phyloP scores from a whole-genome alignment of 2,113 vertebrate genomes.

The Thalassarche chlororhynchos region DNA sequence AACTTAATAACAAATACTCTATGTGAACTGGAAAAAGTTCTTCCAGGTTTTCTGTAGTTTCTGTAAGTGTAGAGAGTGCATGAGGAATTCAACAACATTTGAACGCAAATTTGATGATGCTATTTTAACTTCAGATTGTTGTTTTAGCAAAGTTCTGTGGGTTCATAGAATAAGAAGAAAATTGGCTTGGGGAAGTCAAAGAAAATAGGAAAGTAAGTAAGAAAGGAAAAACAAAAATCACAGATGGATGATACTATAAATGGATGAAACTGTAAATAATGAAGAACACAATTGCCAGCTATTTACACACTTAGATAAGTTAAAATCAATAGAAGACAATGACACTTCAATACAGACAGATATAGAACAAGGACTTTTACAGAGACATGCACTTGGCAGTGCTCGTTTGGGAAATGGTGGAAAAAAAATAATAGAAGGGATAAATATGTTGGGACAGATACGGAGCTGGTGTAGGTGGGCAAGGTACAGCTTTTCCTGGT shows the following conservation, averaged over 20 bases:
- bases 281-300: background rate
- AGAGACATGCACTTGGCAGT: background rate
- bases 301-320: background rate
- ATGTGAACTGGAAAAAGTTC: background rate
- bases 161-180: background rate
- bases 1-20: background rate
- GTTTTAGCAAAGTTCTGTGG: background rate
- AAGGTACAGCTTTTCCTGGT: background rate
- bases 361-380: background rate
- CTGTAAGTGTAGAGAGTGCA: background rate
- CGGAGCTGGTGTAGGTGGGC: background rate
- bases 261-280: slow-evolving; percentile 24
- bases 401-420: background rate
- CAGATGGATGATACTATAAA: slow-evolving; percentile 27
- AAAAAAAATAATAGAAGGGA: background rate
- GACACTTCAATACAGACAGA: background rate
- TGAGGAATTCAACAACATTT: too few species aligned
- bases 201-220: background rate
- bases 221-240: slow-evolving; percentile 23
- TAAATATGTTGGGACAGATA: background rate
- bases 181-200: background rate
- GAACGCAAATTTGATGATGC: background rate
- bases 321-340: slow-evolving; percentile 33
- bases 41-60: background rate
- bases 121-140: background rate